phyloP scores from a whole-genome alignment of 2,888 invertebrate species.

The Mongoloraphidia duomilia region DNA sequence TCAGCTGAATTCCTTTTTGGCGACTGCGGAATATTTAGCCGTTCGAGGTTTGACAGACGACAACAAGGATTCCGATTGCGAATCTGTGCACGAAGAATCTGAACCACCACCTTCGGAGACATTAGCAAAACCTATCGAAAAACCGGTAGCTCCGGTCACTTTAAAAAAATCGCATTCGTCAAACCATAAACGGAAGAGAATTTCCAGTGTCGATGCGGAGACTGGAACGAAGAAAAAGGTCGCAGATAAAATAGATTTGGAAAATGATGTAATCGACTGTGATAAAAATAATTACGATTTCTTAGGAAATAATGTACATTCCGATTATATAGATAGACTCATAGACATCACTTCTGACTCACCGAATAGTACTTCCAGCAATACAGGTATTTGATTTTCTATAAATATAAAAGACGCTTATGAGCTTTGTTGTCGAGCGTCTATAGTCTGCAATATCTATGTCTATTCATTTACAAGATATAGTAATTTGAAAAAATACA shows the following conservation, averaged over 20 bases:
- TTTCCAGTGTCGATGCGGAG: not conserved
- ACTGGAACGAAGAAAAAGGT: not conserved
- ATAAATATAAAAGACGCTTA: no score
- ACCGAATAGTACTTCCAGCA: no score
- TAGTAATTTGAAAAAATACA: no score
- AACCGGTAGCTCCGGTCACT: not conserved
- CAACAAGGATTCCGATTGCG: constrained; percentile 12
- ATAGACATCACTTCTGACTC: no score
- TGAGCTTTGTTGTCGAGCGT: no score
- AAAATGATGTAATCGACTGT: not conserved
- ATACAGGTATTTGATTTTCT: no score
- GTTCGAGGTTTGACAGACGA: constrained; percentile 62
- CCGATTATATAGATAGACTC: no score
- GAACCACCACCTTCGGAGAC: not conserved
- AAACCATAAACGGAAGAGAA: not conserved
- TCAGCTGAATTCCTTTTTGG: constrained; percentile 60
- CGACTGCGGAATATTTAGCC: constrained; percentile 56
- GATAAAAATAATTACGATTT: not conserved
- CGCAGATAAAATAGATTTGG: not conserved
- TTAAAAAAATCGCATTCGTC: not conserved
- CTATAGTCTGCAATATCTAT: no score
- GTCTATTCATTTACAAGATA: no score
- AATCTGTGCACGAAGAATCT: not conserved
- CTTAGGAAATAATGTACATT: no score
- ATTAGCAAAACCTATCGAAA: not conserved